phyloP scores from a whole-genome alignment of 2,888 invertebrate species.

The Herminia tarsipennalis region DNA sequence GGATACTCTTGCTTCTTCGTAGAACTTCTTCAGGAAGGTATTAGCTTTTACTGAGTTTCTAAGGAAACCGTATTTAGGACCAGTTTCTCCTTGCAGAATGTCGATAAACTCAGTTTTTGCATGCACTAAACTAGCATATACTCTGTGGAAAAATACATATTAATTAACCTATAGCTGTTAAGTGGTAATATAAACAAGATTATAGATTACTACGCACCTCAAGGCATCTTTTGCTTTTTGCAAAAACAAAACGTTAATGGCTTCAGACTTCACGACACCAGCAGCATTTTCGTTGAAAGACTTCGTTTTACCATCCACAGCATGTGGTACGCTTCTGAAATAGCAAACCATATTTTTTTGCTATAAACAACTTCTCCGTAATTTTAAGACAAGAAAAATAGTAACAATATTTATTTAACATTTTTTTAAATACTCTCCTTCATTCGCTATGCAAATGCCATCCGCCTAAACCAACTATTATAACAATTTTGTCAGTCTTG shows the following conservation, averaged over 20 bases:
- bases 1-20: slow-evolving; percentile 84
- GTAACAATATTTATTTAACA: no score
- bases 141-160: no score
- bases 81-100: slow-evolving; percentile 21
- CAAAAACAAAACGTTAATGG: slow-evolving; percentile 87
- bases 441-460: no score
- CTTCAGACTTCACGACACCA: slow-evolving; percentile 90
- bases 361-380: no score
- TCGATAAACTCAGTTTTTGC: slow-evolving; percentile 46
- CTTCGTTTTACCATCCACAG: slow-evolving; percentile 94
- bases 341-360: no score
- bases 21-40: slow-evolving; percentile 60
- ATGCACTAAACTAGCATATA: slow-evolving; percentile 51
- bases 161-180: no score
- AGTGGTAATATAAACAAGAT: not conserved
- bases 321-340: no score
- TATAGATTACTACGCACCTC: slow-evolving; percentile 36
- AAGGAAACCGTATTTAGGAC: slow-evolving; percentile 42
- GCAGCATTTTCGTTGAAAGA: slow-evolving; percentile 91
- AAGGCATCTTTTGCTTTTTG: slow-evolving; percentile 84
- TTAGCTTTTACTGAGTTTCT: slow-evolving; percentile 39
- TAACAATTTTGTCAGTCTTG: no score
- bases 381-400: no score
- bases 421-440: no score
- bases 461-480: no score